phyloP scores from a whole-genome alignment of 1,140 invertebrate species.

The Lordiphosa mommai region DNA sequence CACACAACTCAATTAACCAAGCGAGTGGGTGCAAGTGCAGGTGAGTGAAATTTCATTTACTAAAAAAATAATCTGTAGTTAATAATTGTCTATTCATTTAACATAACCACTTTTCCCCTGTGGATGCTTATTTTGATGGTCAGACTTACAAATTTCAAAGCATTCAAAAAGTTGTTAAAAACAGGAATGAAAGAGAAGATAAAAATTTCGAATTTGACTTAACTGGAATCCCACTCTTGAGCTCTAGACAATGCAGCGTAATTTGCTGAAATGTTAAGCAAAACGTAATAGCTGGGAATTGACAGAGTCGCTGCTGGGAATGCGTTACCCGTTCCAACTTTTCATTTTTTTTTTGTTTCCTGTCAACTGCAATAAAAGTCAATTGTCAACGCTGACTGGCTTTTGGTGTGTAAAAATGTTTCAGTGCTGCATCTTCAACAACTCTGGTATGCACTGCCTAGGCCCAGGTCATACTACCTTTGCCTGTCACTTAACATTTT shows the following conservation, averaged over 20 bases:
- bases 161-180: conserved; percentile 19
- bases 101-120: too few species aligned
- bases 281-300: conserved; percentile 67
- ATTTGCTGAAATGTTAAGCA: conserved; percentile 68
- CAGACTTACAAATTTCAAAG: conserved; percentile 32
- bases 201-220: conserved; percentile 9
- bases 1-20: too few species aligned
- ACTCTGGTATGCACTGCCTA: conserved; percentile 35
- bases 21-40: too few species aligned
- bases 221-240: conserved; percentile 20
- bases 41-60: too few species aligned
- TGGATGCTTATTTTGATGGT: too few species aligned
- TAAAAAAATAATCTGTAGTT: too few species aligned
- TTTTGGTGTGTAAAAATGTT: conserved; percentile 31
- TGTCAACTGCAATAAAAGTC: conserved; percentile 72
- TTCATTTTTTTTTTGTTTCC: conserved; percentile 1
- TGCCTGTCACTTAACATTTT: conserved; percentile 63
- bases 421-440: conserved; percentile 16
- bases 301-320: conserved; percentile 47
- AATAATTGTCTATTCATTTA: too few species aligned
- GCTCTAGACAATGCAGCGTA: conserved; percentile 58
- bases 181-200: conserved; percentile 13
- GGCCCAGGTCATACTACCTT: conserved; percentile 7
- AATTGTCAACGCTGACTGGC: conserved; percentile 60
- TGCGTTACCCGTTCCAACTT: background rate